These are phyloP conservation scores for Prenolepis imparis DNA, from an alignment of 2,888 invertebrate species.

Conservation along the genomic window DNA sequence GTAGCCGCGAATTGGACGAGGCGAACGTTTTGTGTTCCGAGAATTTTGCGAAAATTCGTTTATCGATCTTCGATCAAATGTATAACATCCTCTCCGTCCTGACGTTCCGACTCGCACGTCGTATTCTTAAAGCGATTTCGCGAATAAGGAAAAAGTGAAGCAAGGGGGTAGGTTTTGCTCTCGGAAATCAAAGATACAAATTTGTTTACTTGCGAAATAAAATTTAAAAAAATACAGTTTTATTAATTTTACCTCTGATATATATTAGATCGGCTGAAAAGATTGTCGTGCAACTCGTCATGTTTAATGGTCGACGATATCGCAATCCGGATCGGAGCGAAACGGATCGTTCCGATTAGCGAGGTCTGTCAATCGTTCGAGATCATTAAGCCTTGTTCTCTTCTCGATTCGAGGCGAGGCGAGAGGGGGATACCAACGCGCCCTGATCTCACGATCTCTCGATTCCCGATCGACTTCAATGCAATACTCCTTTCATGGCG, in stretches of 20 bases:
- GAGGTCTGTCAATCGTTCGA: constrained; percentile 19
- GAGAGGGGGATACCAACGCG: not conserved
- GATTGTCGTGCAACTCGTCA: not conserved
- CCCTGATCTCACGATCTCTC: constrained; percentile 55
- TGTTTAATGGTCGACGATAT: constrained; percentile 16
- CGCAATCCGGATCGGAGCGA: constrained; percentile 27
- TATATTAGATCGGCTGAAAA: not conserved
- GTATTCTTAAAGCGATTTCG: constrained; percentile 16
- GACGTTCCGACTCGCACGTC: not conserved
- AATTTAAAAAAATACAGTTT: not conserved
- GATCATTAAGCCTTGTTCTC: constrained; percentile 42
- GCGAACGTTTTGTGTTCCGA: not conserved
- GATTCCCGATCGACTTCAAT: constrained; percentile 42
- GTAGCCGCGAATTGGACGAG: constrained; percentile 9
- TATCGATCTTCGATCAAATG: constrained; percentile 27
- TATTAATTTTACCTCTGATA: not conserved
- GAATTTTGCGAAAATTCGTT: constrained; percentile 50
- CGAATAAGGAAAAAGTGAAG: not conserved
- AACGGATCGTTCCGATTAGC: constrained; percentile 27
- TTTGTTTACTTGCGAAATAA: not conserved
- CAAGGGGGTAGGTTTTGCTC: no score
- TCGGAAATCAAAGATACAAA: not conserved
- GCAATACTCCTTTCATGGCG: constrained; percentile 41
- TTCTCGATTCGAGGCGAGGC: constrained; percentile 25
- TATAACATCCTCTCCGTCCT: not conserved